Evolutionary conservation across 2,888 invertebrate genomes (phyloP).

Genomic region (Notodonta dromedarius): DNA sequence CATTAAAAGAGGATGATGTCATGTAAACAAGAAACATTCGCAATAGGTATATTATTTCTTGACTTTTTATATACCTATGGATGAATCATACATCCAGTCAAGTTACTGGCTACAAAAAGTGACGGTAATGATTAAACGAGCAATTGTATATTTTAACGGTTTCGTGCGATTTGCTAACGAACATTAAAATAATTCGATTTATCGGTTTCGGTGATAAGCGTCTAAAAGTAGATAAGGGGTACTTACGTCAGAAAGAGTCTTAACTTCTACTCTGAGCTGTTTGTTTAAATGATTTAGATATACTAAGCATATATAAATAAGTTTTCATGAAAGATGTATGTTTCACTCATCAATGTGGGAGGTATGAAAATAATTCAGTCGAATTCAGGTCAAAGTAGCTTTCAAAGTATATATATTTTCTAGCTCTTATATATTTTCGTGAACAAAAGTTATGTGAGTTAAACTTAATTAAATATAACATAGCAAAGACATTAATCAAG

Average conservation of each 20-base stretch:
- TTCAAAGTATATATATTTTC: too few species aligned
- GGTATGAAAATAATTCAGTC: too few species aligned
- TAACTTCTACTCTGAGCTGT: not conserved
- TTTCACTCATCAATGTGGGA: too few species aligned
- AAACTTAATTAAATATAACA: too few species aligned
- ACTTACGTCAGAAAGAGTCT: not conserved
- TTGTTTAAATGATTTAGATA: not conserved
- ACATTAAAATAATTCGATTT: conserved; percentile 15
- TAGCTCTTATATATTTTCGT: too few species aligned
- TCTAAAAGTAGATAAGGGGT: conserved; percentile 19
- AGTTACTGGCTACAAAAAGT: conserved; percentile 19
- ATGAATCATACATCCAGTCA: conserved; percentile 23
- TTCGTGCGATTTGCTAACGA: conserved; percentile 20
- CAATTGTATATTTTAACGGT: conserved; percentile 33
- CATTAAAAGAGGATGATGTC: conserved; percentile 21
- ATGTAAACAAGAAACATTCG: conserved; percentile 8
- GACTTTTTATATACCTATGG: conserved; percentile 1
- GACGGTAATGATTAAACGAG: conserved; percentile 26
- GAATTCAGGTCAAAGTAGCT: too few species aligned
- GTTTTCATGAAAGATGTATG: too few species aligned
- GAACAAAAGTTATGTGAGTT: too few species aligned
- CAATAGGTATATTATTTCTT: not conserved
- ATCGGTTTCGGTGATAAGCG: not conserved
- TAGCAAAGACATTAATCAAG: too few species aligned
- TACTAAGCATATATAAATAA: too few species aligned